A percentile compares a stretch with the other conserved stretches of the same genome.
Evolutionary conservation across 2,113 vertebrate genomes (phyloP).

Genomic region (Pollimyrus isidori): DNA sequence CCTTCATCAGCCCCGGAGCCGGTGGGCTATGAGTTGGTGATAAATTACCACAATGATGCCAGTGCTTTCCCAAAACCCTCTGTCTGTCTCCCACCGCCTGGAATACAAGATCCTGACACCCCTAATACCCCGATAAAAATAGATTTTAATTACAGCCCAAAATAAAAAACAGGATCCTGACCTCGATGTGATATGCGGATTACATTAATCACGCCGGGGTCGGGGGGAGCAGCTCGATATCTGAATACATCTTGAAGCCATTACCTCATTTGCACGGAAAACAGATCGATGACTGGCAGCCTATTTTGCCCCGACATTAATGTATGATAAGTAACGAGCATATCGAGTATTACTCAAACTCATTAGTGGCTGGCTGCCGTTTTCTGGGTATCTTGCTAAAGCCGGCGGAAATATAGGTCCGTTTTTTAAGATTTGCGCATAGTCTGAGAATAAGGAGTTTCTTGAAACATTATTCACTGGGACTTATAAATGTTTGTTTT

Average conservation of each 20-base stretch:
- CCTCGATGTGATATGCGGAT: background rate
- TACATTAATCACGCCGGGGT: background rate
- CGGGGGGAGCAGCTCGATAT: background rate
- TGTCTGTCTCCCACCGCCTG: background rate
- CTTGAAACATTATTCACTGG: background rate
- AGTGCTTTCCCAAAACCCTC: background rate
- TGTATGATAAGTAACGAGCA: background rate
- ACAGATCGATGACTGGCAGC: background rate
- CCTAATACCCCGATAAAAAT: background rate
- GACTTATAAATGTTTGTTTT: background rate
- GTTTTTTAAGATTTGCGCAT: background rate
- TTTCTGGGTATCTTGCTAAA: background rate
- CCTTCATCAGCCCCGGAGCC: background rate
- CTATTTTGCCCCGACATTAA: background rate
- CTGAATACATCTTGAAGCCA: background rate
- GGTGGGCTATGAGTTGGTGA: background rate
- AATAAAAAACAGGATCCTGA: background rate
- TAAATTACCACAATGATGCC: background rate
- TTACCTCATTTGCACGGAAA: background rate
- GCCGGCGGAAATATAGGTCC: background rate
- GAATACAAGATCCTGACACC: background rate
- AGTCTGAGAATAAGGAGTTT: background rate
- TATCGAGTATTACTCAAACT: background rate
- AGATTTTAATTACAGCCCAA: constrained; percentile 2
- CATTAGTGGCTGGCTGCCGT: background rate